A percentile compares a stretch with the other conserved stretches of the same genome.
phyloP scores from a whole-genome alignment of 2,888 invertebrate genomes.

The Theretra japonica region DNA sequence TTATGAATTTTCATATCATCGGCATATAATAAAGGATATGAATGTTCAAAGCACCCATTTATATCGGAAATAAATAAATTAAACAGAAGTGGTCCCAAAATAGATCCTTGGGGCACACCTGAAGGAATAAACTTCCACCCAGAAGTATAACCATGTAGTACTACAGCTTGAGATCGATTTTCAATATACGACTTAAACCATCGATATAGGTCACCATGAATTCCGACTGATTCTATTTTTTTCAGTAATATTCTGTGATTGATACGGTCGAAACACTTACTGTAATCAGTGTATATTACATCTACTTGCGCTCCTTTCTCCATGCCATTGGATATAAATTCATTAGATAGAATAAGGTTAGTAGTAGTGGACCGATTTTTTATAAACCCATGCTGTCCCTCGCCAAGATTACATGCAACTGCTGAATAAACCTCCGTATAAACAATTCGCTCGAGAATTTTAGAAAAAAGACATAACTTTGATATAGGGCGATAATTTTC shows the following conservation, averaged over 20 bases:
- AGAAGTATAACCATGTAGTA: not conserved
- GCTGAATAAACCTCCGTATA: not conserved
- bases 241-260: not conserved
- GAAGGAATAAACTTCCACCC: not conserved
- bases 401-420: not conserved
- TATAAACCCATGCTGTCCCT: not conserved
- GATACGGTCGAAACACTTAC: slow-evolving; percentile 11
- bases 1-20: slow-evolving; percentile 9
- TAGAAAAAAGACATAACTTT: slow-evolving; percentile 7
- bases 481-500: slow-evolving; percentile 17
- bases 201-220: not conserved
- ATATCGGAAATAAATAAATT: not conserved
- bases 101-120: not conserved
- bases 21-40: not conserved
- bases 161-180: not conserved
- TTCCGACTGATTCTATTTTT: not conserved
- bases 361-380: slow-evolving; percentile 7
- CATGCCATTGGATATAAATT: not conserved
- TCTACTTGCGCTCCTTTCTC: not conserved
- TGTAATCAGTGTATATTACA: slow-evolving; percentile 9
- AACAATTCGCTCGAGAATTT: slow-evolving; percentile 10
- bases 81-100: not conserved
- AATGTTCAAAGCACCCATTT: not conserved
- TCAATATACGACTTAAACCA: not conserved
- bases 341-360: slow-evolving; percentile 12